phyloP scores from a whole-genome alignment of 2,888 invertebrate species.

The Drosophila robusta region DNA sequence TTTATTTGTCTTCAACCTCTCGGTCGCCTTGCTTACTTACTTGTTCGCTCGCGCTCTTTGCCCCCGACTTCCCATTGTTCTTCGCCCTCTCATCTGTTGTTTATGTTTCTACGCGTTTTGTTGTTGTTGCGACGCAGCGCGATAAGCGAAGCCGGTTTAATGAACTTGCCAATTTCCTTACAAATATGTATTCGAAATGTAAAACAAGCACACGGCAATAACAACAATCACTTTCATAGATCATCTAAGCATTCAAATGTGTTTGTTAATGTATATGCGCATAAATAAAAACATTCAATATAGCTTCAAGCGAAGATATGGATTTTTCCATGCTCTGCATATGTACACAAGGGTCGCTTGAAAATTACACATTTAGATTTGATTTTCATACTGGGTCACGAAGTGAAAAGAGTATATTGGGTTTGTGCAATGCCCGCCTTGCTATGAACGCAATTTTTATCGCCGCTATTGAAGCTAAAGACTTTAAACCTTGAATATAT shows the following conservation, averaged over 20 bases:
- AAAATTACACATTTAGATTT: too few species aligned
- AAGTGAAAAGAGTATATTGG: too few species aligned
- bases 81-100: slow-evolving; percentile 47
- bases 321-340: not conserved
- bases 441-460: too few species aligned
- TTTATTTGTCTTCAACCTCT: slow-evolving; percentile 53
- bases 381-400: too few species aligned
- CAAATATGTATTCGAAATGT: slow-evolving; percentile 49
- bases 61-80: slow-evolving; percentile 31
- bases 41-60: slow-evolving; percentile 7
- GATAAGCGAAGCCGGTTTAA: slow-evolving; percentile 67
- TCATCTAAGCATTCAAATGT: slow-evolving; percentile 15
- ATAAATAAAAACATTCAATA: slow-evolving; percentile 4
- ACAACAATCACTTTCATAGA: slow-evolving; percentile 35
- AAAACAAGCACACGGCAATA: slow-evolving; percentile 38
- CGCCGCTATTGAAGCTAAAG: too few species aligned
- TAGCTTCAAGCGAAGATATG: not conserved
- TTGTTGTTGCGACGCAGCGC: slow-evolving; percentile 14
- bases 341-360: too few species aligned
- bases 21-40: slow-evolving; percentile 10
- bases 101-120: slow-evolving; percentile 60
- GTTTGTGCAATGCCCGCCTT: too few species aligned
- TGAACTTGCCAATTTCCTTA: slow-evolving; percentile 73
- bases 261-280: not conserved
- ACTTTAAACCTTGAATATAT: too few species aligned